These are phyloP conservation scores for Daktulosphaira vitifoliae DNA, from an alignment of 1,140 invertebrate genomes.

Conservation along the genomic window DNA sequence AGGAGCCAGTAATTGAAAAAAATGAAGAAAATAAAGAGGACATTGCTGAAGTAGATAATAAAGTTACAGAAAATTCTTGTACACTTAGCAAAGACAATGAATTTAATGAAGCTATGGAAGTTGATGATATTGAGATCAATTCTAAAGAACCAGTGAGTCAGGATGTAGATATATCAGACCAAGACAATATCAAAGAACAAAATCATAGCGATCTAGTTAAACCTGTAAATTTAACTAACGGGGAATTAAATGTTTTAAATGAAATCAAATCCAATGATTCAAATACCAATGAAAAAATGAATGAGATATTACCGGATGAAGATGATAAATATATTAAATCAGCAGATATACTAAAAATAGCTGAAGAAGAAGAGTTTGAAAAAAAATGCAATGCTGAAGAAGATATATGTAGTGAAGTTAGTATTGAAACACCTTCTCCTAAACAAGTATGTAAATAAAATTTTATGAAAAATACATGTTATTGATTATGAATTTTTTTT, in stretches of 20 bases:
- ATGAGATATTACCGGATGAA: not conserved
- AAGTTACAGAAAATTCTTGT: not conserved
- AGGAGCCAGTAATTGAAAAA: not conserved
- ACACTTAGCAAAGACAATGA: not conserved
- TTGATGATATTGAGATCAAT: not conserved
- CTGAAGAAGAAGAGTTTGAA: too few relatives aligned
- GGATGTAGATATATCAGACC: not conserved
- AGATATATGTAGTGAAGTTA: slow-evolving; percentile 21
- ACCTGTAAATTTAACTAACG: not conserved
- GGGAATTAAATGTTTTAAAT: not conserved
- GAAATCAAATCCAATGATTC: not conserved
- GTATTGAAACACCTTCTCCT: slow-evolving; percentile 22
- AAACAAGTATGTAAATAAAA: slow-evolving; percentile 6
- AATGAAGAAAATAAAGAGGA: not conserved
- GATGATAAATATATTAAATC: slow-evolving; percentile 5
- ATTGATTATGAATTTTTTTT: not conserved
- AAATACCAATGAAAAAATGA: not conserved
- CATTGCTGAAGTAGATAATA: not conserved
- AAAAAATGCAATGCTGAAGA: slow-evolving; percentile 2
- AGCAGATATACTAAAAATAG: not conserved
- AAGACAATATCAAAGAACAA: not conserved
- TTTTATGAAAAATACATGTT: not conserved
- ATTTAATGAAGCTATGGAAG: not conserved
- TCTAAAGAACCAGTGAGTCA: not conserved
- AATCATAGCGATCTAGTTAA: not conserved